A percentile compares a stretch with the other conserved stretches of the same genome.
phyloP scores from a whole-genome alignment of 2,888 invertebrate species.

The Campoplex nolae region DNA sequence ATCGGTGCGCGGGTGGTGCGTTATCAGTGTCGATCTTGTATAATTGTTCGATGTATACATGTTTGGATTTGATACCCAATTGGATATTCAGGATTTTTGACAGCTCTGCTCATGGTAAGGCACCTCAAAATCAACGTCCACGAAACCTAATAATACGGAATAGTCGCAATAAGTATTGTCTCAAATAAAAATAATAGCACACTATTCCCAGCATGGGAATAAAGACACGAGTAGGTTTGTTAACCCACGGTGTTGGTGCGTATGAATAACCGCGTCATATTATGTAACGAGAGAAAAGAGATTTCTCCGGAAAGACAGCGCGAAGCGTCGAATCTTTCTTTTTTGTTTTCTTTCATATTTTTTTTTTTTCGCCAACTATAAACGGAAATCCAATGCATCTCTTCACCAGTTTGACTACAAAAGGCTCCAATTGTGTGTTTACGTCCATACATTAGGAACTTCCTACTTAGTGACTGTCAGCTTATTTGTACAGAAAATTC shows the following conservation, averaged over 20 bases:
- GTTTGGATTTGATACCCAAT: conserved; percentile 26
- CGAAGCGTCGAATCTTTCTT: background rate
- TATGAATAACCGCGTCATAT: conserved; percentile 50
- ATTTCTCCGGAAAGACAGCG: conserved; percentile 64
- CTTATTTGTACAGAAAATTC: conserved; percentile 7
- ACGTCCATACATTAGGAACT: conserved; percentile 38
- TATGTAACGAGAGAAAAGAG: conserved; percentile 68
- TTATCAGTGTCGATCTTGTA: conserved; percentile 21
- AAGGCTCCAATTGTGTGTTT: conserved; percentile 38
- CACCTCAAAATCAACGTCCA: background rate
- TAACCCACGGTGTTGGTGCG: conserved; percentile 34
- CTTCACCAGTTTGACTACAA: conserved; percentile 28
- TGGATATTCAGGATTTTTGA: conserved; percentile 48
- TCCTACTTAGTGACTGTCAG: conserved; percentile 40
- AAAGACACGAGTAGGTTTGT: conserved; percentile 19
- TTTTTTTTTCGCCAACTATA: conserved; percentile 20
- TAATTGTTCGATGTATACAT: conserved; percentile 1
- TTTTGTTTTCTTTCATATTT: conserved; percentile 36
- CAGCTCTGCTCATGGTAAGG: conserved; percentile 6
- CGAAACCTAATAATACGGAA: background rate
- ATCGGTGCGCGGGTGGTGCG: conserved; percentile 35
- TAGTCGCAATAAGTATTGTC: background rate
- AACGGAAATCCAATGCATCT: conserved; percentile 32
- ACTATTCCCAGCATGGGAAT: conserved; percentile 5
- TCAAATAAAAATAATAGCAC: background rate